A percentile compares a stretch with the other conserved stretches of the same genome.
Conservation (phyloP, 35 echinoderm and acorn worm species). For the Heliocidaris tuberculata region DNA sequence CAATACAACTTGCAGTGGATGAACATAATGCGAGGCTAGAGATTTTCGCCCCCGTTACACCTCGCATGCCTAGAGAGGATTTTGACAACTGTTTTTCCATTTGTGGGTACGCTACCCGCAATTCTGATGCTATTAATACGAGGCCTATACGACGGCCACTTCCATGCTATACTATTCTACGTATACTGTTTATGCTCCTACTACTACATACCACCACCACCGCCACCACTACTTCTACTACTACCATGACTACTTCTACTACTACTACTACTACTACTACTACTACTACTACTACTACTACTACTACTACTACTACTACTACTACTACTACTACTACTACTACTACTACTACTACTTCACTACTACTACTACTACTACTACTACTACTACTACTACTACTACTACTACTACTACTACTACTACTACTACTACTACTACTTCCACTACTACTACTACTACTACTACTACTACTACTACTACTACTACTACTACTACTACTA, state of each 20-base stretch:
- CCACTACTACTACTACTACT: not conserved
- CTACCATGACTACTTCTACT: slow-evolving; percentile 21
- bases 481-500: not conserved
- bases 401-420: not conserved
- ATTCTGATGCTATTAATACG: no score
- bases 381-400: not conserved
- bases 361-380: not conserved
- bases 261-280: slow-evolving; percentile 28
- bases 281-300: slow-evolving; percentile 29
- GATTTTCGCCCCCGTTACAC: no score
- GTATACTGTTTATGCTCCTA: not conserved
- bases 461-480: not conserved
- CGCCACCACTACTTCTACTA: not conserved
- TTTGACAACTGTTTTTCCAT: no score
- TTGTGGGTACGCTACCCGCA: no score
- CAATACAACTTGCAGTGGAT: no score
- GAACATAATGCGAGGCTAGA: no score
- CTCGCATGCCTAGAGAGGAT: no score
- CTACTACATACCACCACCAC: not conserved
- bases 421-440: not conserved
- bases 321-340: not conserved
- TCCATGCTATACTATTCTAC: not conserved
- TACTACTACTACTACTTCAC: not conserved
- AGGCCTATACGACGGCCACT: not conserved
- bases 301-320: not conserved